Base-by-base conservation (phyloP, 2,797 vertebrate species). In the Pogonophryne albipinna region DNA sequence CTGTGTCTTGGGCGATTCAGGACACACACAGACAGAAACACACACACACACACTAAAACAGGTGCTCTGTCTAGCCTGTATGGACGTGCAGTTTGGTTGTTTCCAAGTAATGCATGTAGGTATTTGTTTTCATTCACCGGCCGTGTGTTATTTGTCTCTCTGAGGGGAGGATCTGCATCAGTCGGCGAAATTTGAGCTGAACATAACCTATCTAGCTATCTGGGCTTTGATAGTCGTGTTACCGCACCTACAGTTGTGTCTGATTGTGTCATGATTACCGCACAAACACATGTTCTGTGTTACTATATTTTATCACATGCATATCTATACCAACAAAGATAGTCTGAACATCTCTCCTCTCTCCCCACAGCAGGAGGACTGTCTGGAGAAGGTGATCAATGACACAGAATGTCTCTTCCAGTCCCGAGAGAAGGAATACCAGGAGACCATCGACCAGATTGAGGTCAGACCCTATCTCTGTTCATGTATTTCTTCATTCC, bases 391-490 rank as follows among this genome's bases (percentile, higher is more conserved):
- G 84, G 98, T 99, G 90, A 99, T 99, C 85, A 98, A 96, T 67
- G 98, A 99, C 85, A 99, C 98, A 0, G 98, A 99, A 78, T 99
- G 97, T 0, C 93, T 99, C 74, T 99, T 99, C 94, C 98, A 98
- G 86, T 97, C 95, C 84, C 89, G 98, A 45, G 98, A 99, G 95
- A 98, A 97, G 85, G 98, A 99, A 77, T 99, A 99, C 90, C 98
- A 99, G 85, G 97, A 99, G 92, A 99, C 98, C 66, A 99, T 99
- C 42, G 97, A 94, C 94, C 98, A 99, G 92, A 99, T 99, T 78
- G 98, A 99, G 97, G 98, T 99, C 78, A 87, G 95, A 61, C 63
- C 14, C 34, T 2, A 38, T 6, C 34, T 8, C 34, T 27, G 14
- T 38, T 71, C 6, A 6, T 51, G 10, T 1, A 17, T 12, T 5